phyloP scores from a whole-genome alignment of 2,797 vertebrate species.

The Periophthalmus magnuspinnatus region DNA sequence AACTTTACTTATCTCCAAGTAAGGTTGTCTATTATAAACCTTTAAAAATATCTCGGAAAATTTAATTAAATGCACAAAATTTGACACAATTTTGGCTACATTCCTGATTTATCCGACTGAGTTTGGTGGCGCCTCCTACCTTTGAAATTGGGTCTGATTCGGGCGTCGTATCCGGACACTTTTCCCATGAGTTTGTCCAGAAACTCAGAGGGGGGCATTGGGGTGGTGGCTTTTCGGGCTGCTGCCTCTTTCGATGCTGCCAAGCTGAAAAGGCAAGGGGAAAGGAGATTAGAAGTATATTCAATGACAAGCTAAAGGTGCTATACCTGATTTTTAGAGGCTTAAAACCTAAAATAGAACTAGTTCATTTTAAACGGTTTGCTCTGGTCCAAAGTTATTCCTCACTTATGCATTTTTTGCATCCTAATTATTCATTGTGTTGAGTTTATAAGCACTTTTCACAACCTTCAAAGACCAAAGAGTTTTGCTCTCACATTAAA shows the following conservation, averaged over 20 bases:
- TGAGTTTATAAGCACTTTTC: too few species aligned
- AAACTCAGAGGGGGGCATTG: constrained; percentile 98
- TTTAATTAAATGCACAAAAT: constrained; percentile 28
- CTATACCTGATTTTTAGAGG: too few species aligned
- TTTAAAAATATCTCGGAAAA: constrained; percentile 33
- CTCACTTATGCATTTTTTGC: too few species aligned
- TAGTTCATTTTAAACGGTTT: too few species aligned
- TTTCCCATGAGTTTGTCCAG: constrained; percentile 98
- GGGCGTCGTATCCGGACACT: constrained; percentile 96
- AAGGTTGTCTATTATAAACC: constrained; percentile 24
- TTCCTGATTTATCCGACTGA: constrained; percentile 71
- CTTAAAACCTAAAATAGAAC: too few species aligned
- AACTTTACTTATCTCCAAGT: too few species aligned
- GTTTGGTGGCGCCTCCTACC: constrained; percentile 81
- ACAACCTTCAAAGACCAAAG: too few species aligned
- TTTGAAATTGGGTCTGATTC: constrained; percentile 99
- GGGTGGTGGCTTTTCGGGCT: constrained; percentile 87
- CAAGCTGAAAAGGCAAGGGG: constrained; percentile 81
- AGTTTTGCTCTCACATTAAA: too few species aligned
- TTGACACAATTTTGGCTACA: constrained; percentile 66
- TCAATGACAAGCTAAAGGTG: background rate
- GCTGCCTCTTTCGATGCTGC: constrained; percentile 96
- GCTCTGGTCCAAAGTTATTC: too few species aligned
- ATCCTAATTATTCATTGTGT: too few species aligned
- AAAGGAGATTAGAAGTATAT: background rate